Conservation (phyloP, 2,113 vertebrate species). For the Tyto alba region DNA sequence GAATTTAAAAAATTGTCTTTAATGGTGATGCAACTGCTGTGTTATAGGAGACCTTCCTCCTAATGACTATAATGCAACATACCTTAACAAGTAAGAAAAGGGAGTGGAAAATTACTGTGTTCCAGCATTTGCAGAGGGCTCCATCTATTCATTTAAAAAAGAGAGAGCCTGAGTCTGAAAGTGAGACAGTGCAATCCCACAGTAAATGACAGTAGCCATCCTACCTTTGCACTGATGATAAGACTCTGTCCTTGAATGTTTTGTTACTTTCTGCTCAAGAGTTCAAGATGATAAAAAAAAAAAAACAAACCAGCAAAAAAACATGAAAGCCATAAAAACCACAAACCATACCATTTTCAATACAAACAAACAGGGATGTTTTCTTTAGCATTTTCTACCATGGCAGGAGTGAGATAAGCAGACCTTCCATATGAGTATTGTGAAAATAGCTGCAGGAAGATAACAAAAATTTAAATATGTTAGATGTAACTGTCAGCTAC, state of each 20-base stretch:
- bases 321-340: background rate
- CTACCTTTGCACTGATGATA: background rate
- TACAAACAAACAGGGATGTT: slow-evolving; percentile 44
- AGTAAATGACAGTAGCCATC: background rate
- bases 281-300: background rate
- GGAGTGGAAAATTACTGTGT: background rate
- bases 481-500: background rate
- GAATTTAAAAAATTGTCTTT: background rate
- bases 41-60: background rate
- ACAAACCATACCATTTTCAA: slow-evolving; percentile 39
- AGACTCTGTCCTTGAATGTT: background rate
- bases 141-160: background rate
- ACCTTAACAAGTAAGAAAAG: background rate
- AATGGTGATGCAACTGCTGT: background rate
- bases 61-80: background rate
- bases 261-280: slow-evolving; percentile 13
- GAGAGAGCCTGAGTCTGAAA: background rate
- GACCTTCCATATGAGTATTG: background rate
- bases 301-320: background rate
- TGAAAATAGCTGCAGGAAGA: slow-evolving; percentile 28
- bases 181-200: background rate
- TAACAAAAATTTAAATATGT: slow-evolving; percentile 7
- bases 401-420: background rate
- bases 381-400: slow-evolving; percentile 20
- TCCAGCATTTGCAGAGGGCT: background rate